Percentiles rank a stretch among this genome's conserved stretches.
Conservation (phyloP, 2,888 invertebrate species). For the Stictocephala bisonia region DNA sequence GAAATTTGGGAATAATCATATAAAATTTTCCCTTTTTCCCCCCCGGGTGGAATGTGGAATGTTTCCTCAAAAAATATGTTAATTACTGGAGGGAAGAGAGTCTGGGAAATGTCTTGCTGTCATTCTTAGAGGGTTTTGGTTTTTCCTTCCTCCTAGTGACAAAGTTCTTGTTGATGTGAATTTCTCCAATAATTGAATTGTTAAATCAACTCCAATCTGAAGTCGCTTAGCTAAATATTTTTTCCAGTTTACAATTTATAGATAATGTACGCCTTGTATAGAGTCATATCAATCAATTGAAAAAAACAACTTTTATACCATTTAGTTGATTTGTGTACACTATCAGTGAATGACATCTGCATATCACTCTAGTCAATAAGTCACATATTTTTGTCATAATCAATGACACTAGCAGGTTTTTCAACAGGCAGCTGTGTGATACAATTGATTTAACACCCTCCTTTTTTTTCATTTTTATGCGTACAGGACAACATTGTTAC, state of each 20-base stretch:
- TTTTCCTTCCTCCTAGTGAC: no score
- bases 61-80: no score
- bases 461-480: slow-evolving; percentile 5
- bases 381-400: slow-evolving; percentile 14
- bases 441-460: slow-evolving; percentile 9
- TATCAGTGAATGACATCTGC: not conserved
- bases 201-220: not conserved
- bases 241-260: not conserved
- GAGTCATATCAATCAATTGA: not conserved
- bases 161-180: no score
- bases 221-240: not conserved
- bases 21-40: no score
- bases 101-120: no score
- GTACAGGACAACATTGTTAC: slow-evolving; percentile 15
- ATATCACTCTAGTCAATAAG: slow-evolving; percentile 9
- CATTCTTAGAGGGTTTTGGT: no score
- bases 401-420: slow-evolving; percentile 10
- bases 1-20: no score
- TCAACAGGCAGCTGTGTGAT: not conserved
- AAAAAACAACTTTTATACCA: slow-evolving; percentile 26
- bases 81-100: no score
- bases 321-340: not conserved
- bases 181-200: no score
- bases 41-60: no score
- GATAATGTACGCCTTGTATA: not conserved